Conservation (phyloP, 1,140 invertebrate genomes). For the Eumaeus atala region DNA sequence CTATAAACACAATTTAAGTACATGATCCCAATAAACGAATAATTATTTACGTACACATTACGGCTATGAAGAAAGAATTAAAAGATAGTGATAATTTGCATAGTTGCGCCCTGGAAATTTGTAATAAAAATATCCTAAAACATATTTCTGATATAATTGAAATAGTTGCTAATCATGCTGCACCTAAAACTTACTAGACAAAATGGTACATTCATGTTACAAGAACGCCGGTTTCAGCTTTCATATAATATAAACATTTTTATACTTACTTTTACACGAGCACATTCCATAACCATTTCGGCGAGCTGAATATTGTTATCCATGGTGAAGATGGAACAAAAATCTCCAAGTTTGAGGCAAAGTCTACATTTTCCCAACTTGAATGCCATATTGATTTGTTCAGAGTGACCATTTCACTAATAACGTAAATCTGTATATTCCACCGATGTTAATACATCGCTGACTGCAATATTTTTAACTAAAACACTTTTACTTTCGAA, state of each 20-base stretch:
- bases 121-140: background rate
- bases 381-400: constrained; percentile 69
- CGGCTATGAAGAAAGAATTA: background rate
- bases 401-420: constrained; percentile 48
- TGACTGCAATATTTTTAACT: constrained; percentile 1
- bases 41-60: too few relatives aligned
- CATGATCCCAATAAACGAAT: too few relatives aligned
- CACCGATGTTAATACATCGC: constrained; percentile 15
- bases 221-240: constrained; percentile 24
- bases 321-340: constrained; percentile 70
- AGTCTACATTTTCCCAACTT: constrained; percentile 72
- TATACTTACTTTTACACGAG: constrained; percentile 70
- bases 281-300: constrained; percentile 76
- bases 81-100: background rate
- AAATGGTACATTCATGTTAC: background rate
- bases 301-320: constrained; percentile 72
- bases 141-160: background rate
- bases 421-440: constrained; percentile 33
- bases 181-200: background rate
- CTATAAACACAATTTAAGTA: too few relatives aligned
- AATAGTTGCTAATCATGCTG: background rate
- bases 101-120: background rate
- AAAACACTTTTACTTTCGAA: constrained; percentile 8
- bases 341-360: constrained; percentile 72
- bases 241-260: constrained; percentile 2